A percentile compares a stretch with the other conserved stretches of the same genome.
phyloP scores from a whole-genome alignment of 2,113 vertebrate genomes.

The Thalassarche chlororhynchos region DNA sequence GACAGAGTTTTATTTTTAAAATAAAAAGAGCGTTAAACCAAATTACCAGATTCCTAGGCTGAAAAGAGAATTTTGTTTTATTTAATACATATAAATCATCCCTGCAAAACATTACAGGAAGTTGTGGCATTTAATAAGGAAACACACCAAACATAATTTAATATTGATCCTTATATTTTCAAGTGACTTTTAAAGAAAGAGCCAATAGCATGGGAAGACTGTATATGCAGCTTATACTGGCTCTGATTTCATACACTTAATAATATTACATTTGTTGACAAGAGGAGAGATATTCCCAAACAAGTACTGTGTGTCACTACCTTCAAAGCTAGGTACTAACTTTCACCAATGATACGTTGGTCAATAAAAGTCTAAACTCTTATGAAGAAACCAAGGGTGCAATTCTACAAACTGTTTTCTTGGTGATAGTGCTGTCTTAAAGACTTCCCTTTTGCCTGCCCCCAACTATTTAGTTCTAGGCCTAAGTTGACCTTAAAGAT shows the following conservation, averaged over 20 bases:
- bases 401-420: not conserved
- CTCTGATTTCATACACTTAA: not conserved
- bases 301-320: not conserved
- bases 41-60: constrained; percentile 55
- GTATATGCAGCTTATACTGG: not conserved
- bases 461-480: not conserved
- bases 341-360: not conserved
- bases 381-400: not conserved
- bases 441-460: not conserved
- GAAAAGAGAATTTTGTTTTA: constrained; percentile 47
- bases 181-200: not conserved
- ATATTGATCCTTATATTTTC: constrained; percentile 18
- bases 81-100: constrained; percentile 36
- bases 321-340: not conserved
- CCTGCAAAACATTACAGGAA: constrained; percentile 1
- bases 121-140: constrained; percentile 49
- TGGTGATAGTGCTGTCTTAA: not conserved
- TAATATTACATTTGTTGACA: not conserved
- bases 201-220: not conserved
- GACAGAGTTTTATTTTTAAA: constrained; percentile 40
- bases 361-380: not conserved
- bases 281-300: not conserved
- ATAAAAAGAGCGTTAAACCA: constrained; percentile 22
- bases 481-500: not conserved
- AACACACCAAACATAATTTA: constrained; percentile 41